These are phyloP conservation scores for Drosophila bunnanda DNA, from an alignment of 2,888 invertebrate species.

Conservation along the genomic window DNA sequence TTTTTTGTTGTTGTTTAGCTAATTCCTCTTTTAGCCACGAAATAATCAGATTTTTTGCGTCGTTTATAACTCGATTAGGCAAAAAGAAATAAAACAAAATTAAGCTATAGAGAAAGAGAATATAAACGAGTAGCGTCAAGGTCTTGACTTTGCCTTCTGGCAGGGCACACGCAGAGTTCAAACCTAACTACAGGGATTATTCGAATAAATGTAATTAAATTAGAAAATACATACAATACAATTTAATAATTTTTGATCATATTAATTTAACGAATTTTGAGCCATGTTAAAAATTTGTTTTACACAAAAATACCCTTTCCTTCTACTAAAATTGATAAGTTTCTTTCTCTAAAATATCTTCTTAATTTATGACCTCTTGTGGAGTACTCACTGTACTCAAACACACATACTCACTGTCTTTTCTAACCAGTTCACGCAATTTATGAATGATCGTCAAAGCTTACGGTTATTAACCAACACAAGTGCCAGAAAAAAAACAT, in stretches of 20 bases:
- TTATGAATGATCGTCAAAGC: slow-evolving; percentile 75
- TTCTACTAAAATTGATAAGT: too few relatives aligned
- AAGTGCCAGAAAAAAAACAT: slow-evolving; percentile 28
- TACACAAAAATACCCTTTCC: too few relatives aligned
- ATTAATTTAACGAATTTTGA: not conserved
- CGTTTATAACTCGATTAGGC: slow-evolving; percentile 47
- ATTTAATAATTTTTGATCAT: too few relatives aligned
- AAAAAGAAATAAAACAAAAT: slow-evolving; percentile 33
- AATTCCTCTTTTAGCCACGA: slow-evolving; percentile 29
- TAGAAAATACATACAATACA: not conserved
- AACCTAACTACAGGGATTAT: slow-evolving; percentile 44
- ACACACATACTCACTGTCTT: slow-evolving; percentile 13
- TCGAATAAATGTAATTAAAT: not conserved
- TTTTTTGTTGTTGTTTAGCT: slow-evolving; percentile 19
- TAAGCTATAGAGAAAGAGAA: slow-evolving; percentile 16
- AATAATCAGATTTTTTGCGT: slow-evolving; percentile 45
- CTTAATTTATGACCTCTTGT: not conserved
- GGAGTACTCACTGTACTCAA: slow-evolving; percentile 24
- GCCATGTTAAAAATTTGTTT: rapidly evolving
- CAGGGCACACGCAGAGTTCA: slow-evolving; percentile 63
- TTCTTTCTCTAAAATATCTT: too few relatives aligned
- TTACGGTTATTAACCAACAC: slow-evolving; percentile 72
- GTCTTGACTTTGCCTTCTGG: slow-evolving; percentile 69
- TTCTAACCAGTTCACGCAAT: slow-evolving; percentile 66
- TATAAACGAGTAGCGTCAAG: slow-evolving; percentile 55